These are phyloP conservation scores for Bugula neritina DNA, from an alignment of 2,888 invertebrate species.

Conservation along the genomic window DNA sequence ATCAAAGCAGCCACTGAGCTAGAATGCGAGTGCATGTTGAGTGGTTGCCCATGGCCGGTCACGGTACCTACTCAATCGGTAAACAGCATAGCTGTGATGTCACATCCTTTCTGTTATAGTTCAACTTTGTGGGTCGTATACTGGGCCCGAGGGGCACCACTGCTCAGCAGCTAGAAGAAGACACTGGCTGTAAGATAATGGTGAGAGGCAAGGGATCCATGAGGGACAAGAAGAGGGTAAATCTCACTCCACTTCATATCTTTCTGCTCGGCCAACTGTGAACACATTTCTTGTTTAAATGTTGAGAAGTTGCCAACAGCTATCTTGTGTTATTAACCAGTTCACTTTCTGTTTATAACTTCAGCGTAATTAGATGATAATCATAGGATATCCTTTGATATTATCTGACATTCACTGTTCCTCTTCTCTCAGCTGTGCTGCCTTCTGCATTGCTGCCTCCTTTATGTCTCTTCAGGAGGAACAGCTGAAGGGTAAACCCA, in stretches of 20 bases:
- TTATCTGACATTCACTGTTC: background rate
- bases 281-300: no score
- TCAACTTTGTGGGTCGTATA: constrained; percentile 99
- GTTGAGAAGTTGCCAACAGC: no score
- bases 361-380: constrained; percentile 28
- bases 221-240: constrained; percentile 98
- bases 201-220: constrained; percentile 98
- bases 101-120: constrained; percentile 73
- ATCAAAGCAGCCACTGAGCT: no score
- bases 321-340: no score
- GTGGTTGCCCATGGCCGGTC: no score
- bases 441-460: background rate
- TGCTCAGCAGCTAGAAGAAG: constrained; percentile 98
- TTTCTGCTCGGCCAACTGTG: no score
- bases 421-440: background rate
- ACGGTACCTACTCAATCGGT: no score
- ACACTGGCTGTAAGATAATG: constrained; percentile 99
- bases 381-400: background rate
- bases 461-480: constrained; percentile 73
- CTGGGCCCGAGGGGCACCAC: constrained; percentile 99
- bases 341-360: background rate
- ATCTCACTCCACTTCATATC: background rate
- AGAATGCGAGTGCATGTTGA: no score
- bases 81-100: no score
- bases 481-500: constrained; percentile 96